These are phyloP conservation scores for Macquaria australasica DNA, from an alignment of 2,113 vertebrate species.

Conservation along the genomic window DNA sequence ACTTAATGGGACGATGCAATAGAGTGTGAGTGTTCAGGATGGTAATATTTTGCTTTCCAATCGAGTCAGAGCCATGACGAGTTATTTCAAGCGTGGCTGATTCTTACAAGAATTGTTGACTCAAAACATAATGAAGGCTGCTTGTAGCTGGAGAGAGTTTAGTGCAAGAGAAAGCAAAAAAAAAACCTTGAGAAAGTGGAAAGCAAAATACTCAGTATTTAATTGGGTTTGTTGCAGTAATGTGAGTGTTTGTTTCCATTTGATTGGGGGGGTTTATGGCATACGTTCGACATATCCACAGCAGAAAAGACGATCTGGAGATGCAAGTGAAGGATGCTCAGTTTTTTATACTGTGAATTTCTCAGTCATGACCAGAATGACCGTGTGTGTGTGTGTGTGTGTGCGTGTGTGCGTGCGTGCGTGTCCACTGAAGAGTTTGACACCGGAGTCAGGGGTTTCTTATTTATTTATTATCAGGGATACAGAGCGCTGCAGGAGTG, in stretches of 20 bases:
- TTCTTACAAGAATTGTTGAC: slow-evolving; percentile 36
- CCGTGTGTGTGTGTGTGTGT: neutral
- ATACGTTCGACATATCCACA: neutral
- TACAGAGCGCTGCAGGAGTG: no score
- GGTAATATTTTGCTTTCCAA: slow-evolving; percentile 25
- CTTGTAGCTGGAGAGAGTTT: neutral
- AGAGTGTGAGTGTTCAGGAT: neutral
- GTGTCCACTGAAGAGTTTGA: neutral
- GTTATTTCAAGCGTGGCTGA: slow-evolving; percentile 43
- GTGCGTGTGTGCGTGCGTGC: neutral
- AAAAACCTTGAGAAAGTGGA: neutral
- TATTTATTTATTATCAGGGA: no score
- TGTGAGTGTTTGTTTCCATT: slow-evolving; percentile 4
- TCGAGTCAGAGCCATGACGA: slow-evolving; percentile 5
- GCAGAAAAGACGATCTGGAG: neutral
- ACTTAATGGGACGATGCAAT: neutral
- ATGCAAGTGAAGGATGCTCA: neutral
- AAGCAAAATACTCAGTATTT: neutral
- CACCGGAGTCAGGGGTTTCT: neutral
- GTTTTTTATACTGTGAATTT: neutral
- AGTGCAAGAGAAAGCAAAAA: neutral
- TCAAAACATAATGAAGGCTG: slow-evolving; percentile 16
- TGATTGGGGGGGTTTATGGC: neutral
- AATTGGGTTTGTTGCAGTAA: slow-evolving; percentile 15
- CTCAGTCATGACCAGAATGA: neutral